Evolutionary conservation across 1,140 invertebrate genomes (phyloP), one percentile per base, ranked within the genome.

Genomic region (Drosophila eugracilis): DNA sequence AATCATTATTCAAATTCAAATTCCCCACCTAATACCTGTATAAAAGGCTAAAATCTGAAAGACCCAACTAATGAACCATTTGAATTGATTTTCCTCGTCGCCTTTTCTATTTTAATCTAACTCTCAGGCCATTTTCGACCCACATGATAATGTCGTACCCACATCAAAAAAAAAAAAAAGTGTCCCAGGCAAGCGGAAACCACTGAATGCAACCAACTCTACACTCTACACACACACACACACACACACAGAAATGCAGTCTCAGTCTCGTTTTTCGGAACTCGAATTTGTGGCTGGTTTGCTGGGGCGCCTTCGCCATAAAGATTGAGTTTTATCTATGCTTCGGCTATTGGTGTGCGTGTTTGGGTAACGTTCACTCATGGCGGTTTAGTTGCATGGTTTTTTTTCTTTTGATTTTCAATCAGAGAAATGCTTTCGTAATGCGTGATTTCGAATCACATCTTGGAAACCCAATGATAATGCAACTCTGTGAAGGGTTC

Each of bases 291-390:
- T 62, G 41, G 32, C 24, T 48, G 42, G 42, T 22, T 28, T 50
- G 37, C 34, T 26, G 44, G 45, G n/a, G n/a, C n/a, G 34, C 26
- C 49, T 45, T 19, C 45, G 15, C 17, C 14, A 42, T 42, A 50
- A 34, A 24, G 42, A 28, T 1, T 26, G 39, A 55, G 78, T 77
- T 50, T 60, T 71, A 60, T 52, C 32, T 47, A 39, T 36, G 70
- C 54, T 49, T n/a, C n/a, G n/a, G n/a, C 6, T 62, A 47, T 57
- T 71, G 71, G 77, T 58, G 59, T 83, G 69, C 79, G 78, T 74
- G 78, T 39, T 30, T 59, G 48, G 45, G 54, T 57, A 59, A 63
- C 73, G 83, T 74, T 69, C 60, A 62, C 42, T 45, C 39, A 81
- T 81, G 78, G 78, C 74, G 60, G 55, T 41, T 34, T 34, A 19